Conservation (phyloP, 2,797 vertebrate genomes). For the Acropternis orthonyx region DNA sequence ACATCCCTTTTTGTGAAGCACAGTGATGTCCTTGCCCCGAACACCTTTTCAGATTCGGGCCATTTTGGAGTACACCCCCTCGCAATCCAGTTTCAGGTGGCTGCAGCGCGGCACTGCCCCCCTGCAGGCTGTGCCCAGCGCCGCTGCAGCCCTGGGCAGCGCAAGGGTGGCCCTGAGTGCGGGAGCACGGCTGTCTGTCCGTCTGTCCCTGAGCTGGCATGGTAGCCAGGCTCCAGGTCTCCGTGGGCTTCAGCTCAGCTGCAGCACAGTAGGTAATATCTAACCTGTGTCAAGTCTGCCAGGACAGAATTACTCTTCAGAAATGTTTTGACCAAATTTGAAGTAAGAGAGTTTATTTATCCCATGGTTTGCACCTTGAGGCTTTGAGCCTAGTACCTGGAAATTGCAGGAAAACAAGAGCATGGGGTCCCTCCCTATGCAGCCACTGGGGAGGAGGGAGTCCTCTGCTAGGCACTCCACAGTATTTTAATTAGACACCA, state of each 20-base stretch:
- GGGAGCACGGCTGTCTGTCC: background rate
- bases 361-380: rapidly evolving
- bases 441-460: background rate
- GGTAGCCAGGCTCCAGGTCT: background rate
- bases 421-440: background rate
- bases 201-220: rapidly evolving
- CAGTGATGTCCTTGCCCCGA: background rate
- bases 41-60: background rate
- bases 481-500: background rate
- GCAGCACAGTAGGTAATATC: rapidly evolving
- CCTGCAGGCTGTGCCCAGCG: rapidly evolving
- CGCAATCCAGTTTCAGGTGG: background rate
- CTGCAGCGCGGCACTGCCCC: background rate
- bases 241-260: background rate
- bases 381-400: background rate
- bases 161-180: too few species aligned
- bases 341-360: background rate
- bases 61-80: rapidly evolving
- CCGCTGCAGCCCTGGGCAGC: background rate
- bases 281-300: background rate
- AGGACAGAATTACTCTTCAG: background rate
- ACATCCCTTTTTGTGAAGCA: background rate
- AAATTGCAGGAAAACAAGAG: background rate
- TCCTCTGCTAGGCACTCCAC: rapidly evolving
- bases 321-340: background rate